Conservation (phyloP, 2,113 vertebrate genomes). For the Ictalurus punctatus region DNA sequence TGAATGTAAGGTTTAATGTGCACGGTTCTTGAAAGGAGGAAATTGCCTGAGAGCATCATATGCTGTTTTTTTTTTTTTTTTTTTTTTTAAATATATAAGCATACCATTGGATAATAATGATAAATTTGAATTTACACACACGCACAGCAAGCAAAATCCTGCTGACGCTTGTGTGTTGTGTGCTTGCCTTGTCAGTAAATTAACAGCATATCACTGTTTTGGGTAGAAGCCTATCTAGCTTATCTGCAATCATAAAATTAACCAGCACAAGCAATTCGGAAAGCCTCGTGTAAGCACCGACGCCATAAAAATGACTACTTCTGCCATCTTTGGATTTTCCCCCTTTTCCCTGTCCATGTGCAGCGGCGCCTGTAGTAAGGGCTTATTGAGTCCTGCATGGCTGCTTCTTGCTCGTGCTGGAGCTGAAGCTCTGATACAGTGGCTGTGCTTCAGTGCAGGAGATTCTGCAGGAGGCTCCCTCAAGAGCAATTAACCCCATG, state of each 20-base stretch:
- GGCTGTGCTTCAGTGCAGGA: slow-evolving; percentile 40
- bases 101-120: neutral
- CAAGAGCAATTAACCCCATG: slow-evolving; percentile 16
- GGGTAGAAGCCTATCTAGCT: neutral
- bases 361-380: slow-evolving; percentile 52
- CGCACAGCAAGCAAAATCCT: neutral
- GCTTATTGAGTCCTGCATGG: slow-evolving; percentile 59
- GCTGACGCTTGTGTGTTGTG: neutral
- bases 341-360: slow-evolving; percentile 53
- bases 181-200: neutral
- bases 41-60: neutral
- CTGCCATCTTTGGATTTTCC: neutral
- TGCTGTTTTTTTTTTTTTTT: neutral
- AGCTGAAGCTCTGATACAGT: slow-evolving; percentile 47
- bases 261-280: neutral
- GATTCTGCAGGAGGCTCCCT: slow-evolving; percentile 22
- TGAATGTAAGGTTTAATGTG: neutral
- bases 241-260: neutral
- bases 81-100: neutral
- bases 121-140: neutral
- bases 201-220: neutral
- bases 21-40: neutral
- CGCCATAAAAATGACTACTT: neutral
- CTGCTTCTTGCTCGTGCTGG: slow-evolving; percentile 58
- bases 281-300: neutral